Base-by-base conservation (phyloP, 1,140 invertebrate genomes). In the Philaenus spumarius region DNA sequence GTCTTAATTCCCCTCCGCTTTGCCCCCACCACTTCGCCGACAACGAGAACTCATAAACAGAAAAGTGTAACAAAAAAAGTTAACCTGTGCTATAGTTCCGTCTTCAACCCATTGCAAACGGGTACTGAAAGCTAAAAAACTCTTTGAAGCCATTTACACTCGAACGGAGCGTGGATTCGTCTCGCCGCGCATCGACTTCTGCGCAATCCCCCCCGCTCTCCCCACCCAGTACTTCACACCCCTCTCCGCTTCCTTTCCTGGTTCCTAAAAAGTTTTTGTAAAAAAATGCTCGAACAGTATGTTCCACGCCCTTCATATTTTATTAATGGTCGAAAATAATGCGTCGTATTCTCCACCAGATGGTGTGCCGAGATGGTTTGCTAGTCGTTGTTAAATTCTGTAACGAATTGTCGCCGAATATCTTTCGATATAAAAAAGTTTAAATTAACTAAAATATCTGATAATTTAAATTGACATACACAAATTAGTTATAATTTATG, bases 121-220 rank as follows among this genome's bases (percentile, higher is more conserved):
- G 56, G 56, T 58, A 58, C 56, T 58, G 56, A 58, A 53, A 58
- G 56, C 56, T 47, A 58, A 58, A 58, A 58, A 58, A 58, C 56
- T 58, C 56, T 48, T 53, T 53, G 42, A 50, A 58, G 47, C 56
- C 56, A 51, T 58, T 58, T 58, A 58, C 45, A 46, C 39, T 2
- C 2, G 53, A 19, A 23, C 37, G 39, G 11, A 46, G 56, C 19
- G 17, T 58, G 34, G 34, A 50, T 39, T 17, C 19, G 35, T 17
- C 26, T 20, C 30, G 37, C 56, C 55, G 54, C 54, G 54, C 54
- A 55, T 9, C 15, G 22, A 17, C 54, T 55, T 45, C 7, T 45
- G 39, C 39, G 54, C 54, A 35, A 20, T 34, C 19, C 42, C 35
- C 22, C 11, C 54, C 11, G n/a, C 7, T 37, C 55, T 24, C 35